Percentiles rank a stretch among this genome's conserved stretches.
phyloP scores from a whole-genome alignment of 2,113 vertebrate genomes.

The Trochalopteron elliotii region DNA sequence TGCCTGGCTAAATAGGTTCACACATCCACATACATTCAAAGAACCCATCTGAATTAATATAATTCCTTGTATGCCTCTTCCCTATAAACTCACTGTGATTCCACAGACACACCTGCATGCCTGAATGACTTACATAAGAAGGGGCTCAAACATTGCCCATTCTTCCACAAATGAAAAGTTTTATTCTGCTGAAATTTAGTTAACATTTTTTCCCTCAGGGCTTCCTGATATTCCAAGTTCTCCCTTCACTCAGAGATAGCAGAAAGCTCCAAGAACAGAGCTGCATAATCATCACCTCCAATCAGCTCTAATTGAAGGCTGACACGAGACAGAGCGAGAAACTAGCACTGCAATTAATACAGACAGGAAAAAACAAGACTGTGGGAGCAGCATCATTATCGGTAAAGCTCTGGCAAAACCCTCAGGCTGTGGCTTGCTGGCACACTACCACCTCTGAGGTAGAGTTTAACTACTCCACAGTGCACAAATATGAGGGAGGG shows the following conservation, averaged over 20 bases:
- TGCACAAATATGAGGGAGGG: not conserved
- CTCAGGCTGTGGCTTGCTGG: not conserved
- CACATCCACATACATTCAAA: not conserved
- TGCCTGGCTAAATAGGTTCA: not conserved
- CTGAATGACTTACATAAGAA: not conserved
- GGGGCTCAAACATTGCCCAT: not conserved
- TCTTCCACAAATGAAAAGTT: not conserved
- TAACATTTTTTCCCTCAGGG: not conserved
- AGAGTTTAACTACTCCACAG: not conserved
- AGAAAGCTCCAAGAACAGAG: constrained; percentile 10
- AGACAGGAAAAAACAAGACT: constrained; percentile 47
- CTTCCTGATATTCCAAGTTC: not conserved
- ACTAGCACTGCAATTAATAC: constrained; percentile 14
- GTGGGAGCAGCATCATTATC: not conserved
- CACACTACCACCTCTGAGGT: not conserved
- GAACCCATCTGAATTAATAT: not conserved
- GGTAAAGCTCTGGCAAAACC: constrained; percentile 5
- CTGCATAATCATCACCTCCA: constrained; percentile 11
- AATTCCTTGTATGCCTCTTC: not conserved
- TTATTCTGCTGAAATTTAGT: not conserved
- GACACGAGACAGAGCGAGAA: constrained; percentile 30
- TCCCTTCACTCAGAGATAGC: not conserved
- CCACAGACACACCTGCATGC: not conserved
- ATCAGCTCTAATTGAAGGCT: constrained; percentile 48
- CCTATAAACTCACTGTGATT: not conserved